Evolutionary conservation across 92 coral and sea anemone genomes (phyloP).

Genomic region (Zoanthus gigantus): DNA sequence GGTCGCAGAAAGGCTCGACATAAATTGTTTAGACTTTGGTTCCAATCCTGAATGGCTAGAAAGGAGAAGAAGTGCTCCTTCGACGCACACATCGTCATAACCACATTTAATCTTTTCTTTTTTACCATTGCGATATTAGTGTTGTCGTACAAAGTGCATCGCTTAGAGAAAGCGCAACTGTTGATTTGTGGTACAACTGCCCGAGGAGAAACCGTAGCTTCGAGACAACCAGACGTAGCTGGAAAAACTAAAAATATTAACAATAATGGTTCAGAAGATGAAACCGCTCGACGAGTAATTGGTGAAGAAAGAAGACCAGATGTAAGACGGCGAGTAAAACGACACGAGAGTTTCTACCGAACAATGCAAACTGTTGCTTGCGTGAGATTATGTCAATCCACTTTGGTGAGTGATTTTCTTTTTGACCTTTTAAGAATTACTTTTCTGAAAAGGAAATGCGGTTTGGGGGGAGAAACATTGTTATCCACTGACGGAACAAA

Average conservation of each 20-base stretch:
- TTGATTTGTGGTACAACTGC: neutral
- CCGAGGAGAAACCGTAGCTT: neutral
- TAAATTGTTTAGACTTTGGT: no score
- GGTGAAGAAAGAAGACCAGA: neutral
- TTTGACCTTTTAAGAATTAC: neutral
- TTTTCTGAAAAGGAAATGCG: neutral
- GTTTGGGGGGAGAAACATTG: neutral
- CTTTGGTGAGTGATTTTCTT: neutral
- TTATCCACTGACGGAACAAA: no score
- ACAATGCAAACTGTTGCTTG: constrained; percentile 5
- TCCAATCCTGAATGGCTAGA: neutral
- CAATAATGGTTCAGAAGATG: neutral
- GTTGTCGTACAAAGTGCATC: constrained; percentile 7
- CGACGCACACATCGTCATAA: neutral
- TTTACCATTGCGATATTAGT: neutral
- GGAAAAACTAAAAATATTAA: neutral
- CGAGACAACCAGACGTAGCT: neutral
- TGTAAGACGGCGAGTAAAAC: neutral
- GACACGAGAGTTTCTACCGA: neutral
- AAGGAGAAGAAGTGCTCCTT: neutral
- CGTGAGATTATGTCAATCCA: constrained; percentile 2
- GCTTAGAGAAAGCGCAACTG: neutral
- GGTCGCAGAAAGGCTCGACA: no score
- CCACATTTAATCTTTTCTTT: neutral
- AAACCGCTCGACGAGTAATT: neutral